Evolutionary conservation across 1,140 invertebrate species (phyloP).

Genomic region (Heliconius nattereri): DNA sequence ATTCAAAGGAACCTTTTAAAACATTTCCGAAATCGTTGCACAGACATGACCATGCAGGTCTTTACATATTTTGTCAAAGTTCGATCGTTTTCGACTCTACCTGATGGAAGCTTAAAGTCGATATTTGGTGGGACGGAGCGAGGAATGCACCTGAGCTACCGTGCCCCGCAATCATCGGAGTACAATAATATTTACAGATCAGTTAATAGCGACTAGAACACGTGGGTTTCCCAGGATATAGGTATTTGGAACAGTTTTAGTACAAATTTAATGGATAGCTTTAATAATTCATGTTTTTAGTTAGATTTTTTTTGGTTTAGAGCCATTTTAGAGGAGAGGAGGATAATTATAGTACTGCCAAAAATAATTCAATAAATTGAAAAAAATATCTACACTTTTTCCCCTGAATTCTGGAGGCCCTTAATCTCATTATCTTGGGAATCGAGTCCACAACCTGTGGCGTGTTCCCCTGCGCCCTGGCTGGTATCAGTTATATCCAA

Average conservation of each 20-base stretch:
- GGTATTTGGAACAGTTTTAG: background rate
- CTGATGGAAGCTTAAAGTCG: slow-evolving; percentile 44
- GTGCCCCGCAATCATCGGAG: slow-evolving; percentile 53
- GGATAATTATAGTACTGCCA: no score
- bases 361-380: no score
- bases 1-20: slow-evolving; percentile 20
- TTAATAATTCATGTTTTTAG: background rate
- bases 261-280: background rate
- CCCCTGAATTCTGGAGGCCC: no score
- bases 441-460: no score
- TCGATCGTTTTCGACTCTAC: slow-evolving; percentile 52
- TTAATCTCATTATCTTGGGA: no score
- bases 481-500: background rate
- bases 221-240: slow-evolving; percentile 35
- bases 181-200: slow-evolving; percentile 62
- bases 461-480: no score
- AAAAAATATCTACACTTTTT: no score
- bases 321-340: background rate
- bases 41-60: slow-evolving; percentile 57
- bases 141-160: slow-evolving; percentile 73
- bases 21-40: slow-evolving; percentile 42
- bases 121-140: slow-evolving; percentile 36
- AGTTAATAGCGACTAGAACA: slow-evolving; percentile 56
- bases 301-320: background rate
- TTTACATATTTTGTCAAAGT: slow-evolving; percentile 63